A percentile compares a stretch with the other conserved stretches of the same genome.
phyloP scores from a whole-genome alignment of 2,797 vertebrate species.

The Lateolabrax maculatus region DNA sequence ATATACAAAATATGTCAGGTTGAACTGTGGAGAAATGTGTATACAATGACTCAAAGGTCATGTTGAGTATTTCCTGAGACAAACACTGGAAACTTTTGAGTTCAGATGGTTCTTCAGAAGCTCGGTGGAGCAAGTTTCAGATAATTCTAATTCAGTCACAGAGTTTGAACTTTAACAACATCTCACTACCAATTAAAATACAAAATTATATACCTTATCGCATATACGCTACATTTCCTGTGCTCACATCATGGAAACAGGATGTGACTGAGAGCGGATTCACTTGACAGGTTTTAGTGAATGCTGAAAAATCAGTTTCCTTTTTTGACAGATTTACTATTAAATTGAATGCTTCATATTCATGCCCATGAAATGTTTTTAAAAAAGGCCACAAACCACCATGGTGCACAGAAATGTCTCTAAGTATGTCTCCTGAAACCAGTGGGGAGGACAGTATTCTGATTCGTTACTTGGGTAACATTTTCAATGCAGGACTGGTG shows the following conservation, averaged over 20 bases:
- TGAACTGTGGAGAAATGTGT: background rate
- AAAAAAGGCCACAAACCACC: background rate
- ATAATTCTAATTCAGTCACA: too few species aligned
- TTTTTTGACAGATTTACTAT: background rate
- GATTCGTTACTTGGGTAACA: too few species aligned
- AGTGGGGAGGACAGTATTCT: background rate
- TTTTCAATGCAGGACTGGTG: too few species aligned
- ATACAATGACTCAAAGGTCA: background rate
- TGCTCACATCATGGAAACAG: slow-evolving; percentile 29
- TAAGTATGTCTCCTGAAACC: background rate
- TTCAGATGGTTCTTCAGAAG: too few species aligned
- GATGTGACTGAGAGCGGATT: slow-evolving; percentile 12
- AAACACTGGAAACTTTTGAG: background rate
- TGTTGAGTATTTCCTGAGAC: background rate
- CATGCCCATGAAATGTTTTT: background rate
- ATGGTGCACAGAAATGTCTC: background rate
- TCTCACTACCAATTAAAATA: background rate
- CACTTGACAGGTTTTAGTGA: background rate
- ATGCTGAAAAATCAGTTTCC: too few species aligned
- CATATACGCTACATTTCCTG: slow-evolving; percentile 37
- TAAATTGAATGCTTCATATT: background rate
- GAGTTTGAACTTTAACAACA: too few species aligned
- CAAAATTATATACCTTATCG: background rate
- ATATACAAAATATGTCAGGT: too few species aligned
- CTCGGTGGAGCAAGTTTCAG: background rate